Conservation (phyloP, 2,797 vertebrate species). For the Siniperca scherzeri region DNA sequence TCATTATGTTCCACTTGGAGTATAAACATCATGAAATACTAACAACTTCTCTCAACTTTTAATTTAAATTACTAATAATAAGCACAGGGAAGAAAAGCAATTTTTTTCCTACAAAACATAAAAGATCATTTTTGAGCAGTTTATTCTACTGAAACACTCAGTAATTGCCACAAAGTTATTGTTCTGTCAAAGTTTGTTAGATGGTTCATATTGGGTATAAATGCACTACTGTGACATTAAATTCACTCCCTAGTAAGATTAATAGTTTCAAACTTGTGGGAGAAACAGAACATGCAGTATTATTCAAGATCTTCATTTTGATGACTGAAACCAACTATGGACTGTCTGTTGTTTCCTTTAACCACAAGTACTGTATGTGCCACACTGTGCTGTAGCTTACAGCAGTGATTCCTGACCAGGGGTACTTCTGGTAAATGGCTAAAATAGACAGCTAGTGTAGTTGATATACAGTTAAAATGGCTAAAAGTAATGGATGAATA, state of each 20-base stretch:
- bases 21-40: slow-evolving; percentile 29
- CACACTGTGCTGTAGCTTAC: neutral
- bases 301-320: slow-evolving; percentile 24
- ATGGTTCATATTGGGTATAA: slow-evolving; percentile 18
- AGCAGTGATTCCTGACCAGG: neutral
- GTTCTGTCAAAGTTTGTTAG: slow-evolving; percentile 20
- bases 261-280: slow-evolving; percentile 3
- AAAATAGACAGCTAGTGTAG: neutral
- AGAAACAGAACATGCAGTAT: slow-evolving; percentile 22
- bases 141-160: slow-evolving; percentile 21
- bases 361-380: neutral
- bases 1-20: slow-evolving; percentile 36
- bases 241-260: neutral
- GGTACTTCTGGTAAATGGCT: no score
- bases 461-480: neutral
- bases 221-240: slow-evolving; percentile 7
- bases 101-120: slow-evolving; percentile 10
- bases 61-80: slow-evolving; percentile 48
- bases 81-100: slow-evolving; percentile 16
- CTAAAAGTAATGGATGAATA: neutral
- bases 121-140: slow-evolving; percentile 30
- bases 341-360: slow-evolving; percentile 15
- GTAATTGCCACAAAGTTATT: slow-evolving; percentile 13
- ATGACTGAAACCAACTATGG: slow-evolving; percentile 28
- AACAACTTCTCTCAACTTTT: slow-evolving; percentile 40